These are phyloP conservation scores for Hyles lineata DNA, from an alignment of 2,888 invertebrate genomes.

Conservation along the genomic window DNA sequence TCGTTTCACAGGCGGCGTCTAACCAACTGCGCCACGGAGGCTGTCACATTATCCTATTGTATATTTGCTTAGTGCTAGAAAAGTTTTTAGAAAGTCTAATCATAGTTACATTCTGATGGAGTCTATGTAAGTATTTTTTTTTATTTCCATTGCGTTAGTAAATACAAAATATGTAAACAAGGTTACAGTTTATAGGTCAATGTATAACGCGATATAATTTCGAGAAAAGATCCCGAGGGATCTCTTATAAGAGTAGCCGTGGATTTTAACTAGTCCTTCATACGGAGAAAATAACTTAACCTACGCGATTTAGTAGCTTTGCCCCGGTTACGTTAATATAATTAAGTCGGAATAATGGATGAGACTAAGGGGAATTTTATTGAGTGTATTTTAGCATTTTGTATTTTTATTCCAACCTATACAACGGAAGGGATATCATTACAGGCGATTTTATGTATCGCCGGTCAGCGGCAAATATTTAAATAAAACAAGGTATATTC, in stretches of 20 bases:
- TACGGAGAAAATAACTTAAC: not conserved
- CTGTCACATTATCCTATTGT: no score
- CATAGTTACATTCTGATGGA: no score
- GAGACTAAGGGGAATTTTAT: not conserved
- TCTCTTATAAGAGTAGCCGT: not conserved
- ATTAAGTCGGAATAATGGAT: constrained; percentile 7
- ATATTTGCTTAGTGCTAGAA: no score
- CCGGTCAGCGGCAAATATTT: not conserved
- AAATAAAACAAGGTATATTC: no score
- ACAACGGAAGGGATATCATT: not conserved
- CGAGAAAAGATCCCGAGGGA: not conserved
- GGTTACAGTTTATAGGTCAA: no score
- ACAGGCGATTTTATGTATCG: not conserved
- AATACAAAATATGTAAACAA: no score
- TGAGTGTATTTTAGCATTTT: not conserved
- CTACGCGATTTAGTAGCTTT: not conserved
- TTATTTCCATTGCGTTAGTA: no score
- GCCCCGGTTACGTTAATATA: constrained; percentile 4
- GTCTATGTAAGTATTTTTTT: no score
- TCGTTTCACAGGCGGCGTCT: no score
- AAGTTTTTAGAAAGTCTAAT: no score
- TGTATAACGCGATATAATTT: not conserved
- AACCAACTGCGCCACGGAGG: no score
- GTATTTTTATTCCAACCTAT: not conserved
- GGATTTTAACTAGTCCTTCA: not conserved